Evolutionary conservation across 2,113 vertebrate species (phyloP).

Genomic region (Psephotus haematonotus): DNA sequence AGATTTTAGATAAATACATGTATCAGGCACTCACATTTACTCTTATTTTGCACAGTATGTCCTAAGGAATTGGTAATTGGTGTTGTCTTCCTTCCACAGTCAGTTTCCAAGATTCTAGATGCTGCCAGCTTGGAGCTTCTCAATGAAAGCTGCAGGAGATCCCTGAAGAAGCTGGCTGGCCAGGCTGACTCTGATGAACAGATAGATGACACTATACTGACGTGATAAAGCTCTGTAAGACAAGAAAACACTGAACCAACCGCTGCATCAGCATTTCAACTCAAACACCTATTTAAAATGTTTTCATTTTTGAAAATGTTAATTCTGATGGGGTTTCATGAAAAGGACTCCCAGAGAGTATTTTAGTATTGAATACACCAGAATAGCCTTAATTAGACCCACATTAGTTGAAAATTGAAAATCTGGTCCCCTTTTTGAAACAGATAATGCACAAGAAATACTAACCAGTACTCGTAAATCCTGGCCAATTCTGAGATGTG

Average conservation of each 20-base stretch:
- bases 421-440: constrained; percentile 64
- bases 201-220: constrained; percentile 96
- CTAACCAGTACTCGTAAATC: background rate
- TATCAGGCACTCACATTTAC: background rate
- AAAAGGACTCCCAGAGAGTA: constrained; percentile 76
- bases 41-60: background rate
- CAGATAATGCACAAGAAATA: background rate
- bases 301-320: constrained; percentile 85
- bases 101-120: constrained; percentile 88
- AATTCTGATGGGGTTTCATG: constrained; percentile 71
- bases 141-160: constrained; percentile 88
- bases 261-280: constrained; percentile 41
- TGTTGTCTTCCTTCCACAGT: constrained; percentile 64
- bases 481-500: background rate
- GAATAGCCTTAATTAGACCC: constrained; percentile 82
- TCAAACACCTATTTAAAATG: constrained; percentile 67
- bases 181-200: constrained; percentile 90
- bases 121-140: constrained; percentile 91
- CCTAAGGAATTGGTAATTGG: background rate
- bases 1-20: background rate
- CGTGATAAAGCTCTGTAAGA: constrained; percentile 76
- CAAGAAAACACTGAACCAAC: background rate
- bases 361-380: constrained; percentile 77
- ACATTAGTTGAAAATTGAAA: constrained; percentile 64
- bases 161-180: constrained; percentile 91